Evolutionary conservation across 2,888 invertebrate genomes (phyloP), one percentile per base, ranked within the genome.

Genomic region (Stictocephala bisonia): DNA sequence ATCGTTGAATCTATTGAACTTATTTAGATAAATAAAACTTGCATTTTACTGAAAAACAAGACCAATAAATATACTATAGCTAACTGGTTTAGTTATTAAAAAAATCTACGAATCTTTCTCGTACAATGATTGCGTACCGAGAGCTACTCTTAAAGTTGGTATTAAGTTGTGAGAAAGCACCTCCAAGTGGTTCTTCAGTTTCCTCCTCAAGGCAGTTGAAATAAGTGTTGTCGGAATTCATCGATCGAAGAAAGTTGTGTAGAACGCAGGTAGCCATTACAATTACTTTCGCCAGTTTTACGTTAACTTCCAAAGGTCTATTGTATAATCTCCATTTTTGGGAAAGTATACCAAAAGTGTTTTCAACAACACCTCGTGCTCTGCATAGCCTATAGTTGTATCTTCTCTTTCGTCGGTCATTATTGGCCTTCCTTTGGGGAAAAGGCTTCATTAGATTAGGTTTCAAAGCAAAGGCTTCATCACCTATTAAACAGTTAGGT

Each of bases 391-490:
- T 35, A 41, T 71, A 71, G 18, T 71, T 56, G 44, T 40, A 71
- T 15, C 15, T 56, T 24, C 41, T 71, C 15, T 71, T 67, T 56
- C 58, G 22, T 69, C 24, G 44, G 4, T 71, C 51, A 50, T 51
- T 48, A 26, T 22, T 35, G 11, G 51, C 50, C 44, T 24, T 9
- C 22, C 44, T 58, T 35, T 44, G 68, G 6, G 77, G 77, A 74
- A 73, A 80, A 18, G 79, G 79, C 31, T 76, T 70, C 78, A 79
- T 77, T 51, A 80, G 66, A 67, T 73, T 75, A 20, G 75, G 76
- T 64, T 77, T 75, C 18, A 78, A 68, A n/a, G 76, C 56, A 75
- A 80, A 79, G 26, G 78, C 79, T 71, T 80, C 77, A 53, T 80
- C 79, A 9, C 78, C 79, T 51, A 79, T 66, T 66, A 80, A 60